Base-by-base conservation (phyloP, 2,113 vertebrate genomes). In the Pseudopipra pipra region DNA sequence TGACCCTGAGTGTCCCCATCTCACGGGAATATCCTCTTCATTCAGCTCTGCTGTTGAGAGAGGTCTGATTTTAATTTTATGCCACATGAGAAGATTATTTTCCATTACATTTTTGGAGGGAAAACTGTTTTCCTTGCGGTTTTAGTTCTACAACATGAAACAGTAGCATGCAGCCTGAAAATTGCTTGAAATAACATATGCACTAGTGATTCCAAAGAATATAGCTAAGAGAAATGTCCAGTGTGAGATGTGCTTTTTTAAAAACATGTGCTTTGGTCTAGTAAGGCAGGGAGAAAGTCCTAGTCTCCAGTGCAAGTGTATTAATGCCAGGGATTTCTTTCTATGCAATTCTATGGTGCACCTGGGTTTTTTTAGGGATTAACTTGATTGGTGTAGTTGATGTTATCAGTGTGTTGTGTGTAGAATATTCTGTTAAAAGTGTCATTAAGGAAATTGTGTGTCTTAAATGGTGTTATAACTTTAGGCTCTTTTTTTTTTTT, bases 331-430 rank as follows among this genome's bases (percentile, higher is more conserved):
- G 95, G 93, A 94, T 85, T 95, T 96, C 71, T 66, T 96, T 96
- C 97, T 97, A 97, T 97, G 97, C 97, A 97, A 97, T 90, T 88
- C 85, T 79, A 90, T 46, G 87, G 70, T 94, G 79, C 82, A 90
- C 47, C 71, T 90, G 71, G 2, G 19, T 20, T 6, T 80, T 88
- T 62, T 79, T 70, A 94, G 77, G 39, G 47, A n/a, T 89, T 41
- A 77, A 90, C 23, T 72, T 76, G n/a, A 39, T n/a, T 25, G 70
- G 16, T 71, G 17, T 70, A 28, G 41, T 56, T 70, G 41, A 13
- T 88, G 59, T 79, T 79, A 20, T 58, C 49, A n/a, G 20, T 52
- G 58, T 80, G 56, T 63, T 39, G 28, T n/a, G 18, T 70, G 5
- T 89, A 86, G 80, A 72, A 23, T 75, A 54, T 21, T 71, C 65